These are phyloP conservation scores for Ectemnius lituratus DNA, from an alignment of 2,888 invertebrate species.

Conservation along the genomic window DNA sequence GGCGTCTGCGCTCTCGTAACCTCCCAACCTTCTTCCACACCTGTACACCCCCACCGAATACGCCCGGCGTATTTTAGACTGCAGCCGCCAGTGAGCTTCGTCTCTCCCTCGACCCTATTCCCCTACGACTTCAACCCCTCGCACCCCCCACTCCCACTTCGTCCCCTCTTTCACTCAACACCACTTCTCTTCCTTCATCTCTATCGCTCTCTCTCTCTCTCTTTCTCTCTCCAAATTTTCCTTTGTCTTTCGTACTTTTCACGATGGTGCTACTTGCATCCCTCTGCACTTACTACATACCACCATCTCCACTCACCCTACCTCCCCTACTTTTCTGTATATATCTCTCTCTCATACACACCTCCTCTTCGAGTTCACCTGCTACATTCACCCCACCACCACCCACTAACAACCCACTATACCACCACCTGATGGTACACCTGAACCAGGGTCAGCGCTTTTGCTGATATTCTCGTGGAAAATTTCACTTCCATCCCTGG, in stretches of 20 bases:
- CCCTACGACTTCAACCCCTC: neutral
- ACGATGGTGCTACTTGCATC: too few relatives aligned
- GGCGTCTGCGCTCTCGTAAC: conserved; percentile 72
- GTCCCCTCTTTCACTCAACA: neutral
- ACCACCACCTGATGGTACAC: conserved; percentile 34
- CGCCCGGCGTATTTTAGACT: conserved; percentile 40
- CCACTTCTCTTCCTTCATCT: neutral
- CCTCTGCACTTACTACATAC: neutral
- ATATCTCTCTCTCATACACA: conserved; percentile 11
- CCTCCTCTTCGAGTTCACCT: neutral
- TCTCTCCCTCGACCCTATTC: conserved; percentile 17
- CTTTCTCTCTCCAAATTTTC: too few relatives aligned
- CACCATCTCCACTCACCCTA: neutral
- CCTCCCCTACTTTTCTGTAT: neutral
- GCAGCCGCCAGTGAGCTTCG: conserved; percentile 36
- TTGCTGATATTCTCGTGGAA: neutral
- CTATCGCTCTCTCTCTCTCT: too few relatives aligned
- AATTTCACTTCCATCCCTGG: neutral
- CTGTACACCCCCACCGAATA: conserved; percentile 50
- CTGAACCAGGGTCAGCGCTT: conserved; percentile 45
- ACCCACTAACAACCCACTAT: neutral
- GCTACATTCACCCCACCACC: neutral
- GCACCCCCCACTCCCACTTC: too few relatives aligned
- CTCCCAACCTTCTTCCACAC: conserved; percentile 59
- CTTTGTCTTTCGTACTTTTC: too few relatives aligned